Evolutionary conservation across 2,797 vertebrate species (phyloP), one percentile per base, ranked within the genome.

Genomic region (Mus minutoides): DNA sequence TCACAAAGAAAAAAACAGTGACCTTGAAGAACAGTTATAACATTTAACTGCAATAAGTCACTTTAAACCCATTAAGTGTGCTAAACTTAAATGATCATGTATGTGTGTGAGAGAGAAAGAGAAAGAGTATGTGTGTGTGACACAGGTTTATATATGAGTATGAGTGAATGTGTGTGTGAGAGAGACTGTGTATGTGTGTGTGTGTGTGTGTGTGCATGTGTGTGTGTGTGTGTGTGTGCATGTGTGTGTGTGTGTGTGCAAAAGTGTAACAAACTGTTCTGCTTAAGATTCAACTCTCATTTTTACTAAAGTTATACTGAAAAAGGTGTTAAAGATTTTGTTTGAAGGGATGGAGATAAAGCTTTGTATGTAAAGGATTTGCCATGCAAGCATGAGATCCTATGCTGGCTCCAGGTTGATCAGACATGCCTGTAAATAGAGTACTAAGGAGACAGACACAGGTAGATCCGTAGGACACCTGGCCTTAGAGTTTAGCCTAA

Each of bases 31-130:
- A 95, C 76, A 40, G 31, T 9, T 82, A 3, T 85, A 46, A 95
- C 94, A 90, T 69, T 26, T 17, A 60, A 90, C 60, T 26, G 6
- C 49, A 92, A 88, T 40, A 58, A 90, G 29, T 64, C 83, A 76
- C 62, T 90, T 95, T 56, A 82, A 83, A 78, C 2, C 37, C 91
- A 31, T 58, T 94, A 87, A 96, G 75, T 40, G 94, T 77, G 87
- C 64, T 79, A 89, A 94, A 56, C 17, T 29, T 43, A 91, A 86
- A 78, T 92, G 16, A 46, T 69, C 14, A 40, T 62, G n/a, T 58
- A 22, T 60, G 22, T 26, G 8, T 89, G 14, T 60, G 46, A 34
- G 29, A 64, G 3, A 64, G 26, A 64, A 26, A 64, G 10, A 29
- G 9, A 64, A 21, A 31, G 11, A 31, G 31, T 67, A 14, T 34